Evolutionary conservation across 2,888 invertebrate genomes (phyloP).

Genomic region (Sinodicranocentrus sp.): DNA sequence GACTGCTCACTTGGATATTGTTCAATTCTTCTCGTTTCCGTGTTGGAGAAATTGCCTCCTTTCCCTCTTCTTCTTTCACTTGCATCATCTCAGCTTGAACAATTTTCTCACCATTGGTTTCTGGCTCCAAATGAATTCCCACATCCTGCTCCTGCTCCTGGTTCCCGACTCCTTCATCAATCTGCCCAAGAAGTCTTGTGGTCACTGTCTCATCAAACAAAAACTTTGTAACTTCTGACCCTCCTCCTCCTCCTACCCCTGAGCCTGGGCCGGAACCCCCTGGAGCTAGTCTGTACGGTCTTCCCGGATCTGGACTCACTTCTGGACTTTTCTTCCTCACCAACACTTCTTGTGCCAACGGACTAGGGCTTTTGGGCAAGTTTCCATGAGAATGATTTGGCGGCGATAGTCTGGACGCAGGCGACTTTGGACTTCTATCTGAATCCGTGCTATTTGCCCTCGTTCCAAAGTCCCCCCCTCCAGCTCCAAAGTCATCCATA

Average conservation of each 20-base stretch:
- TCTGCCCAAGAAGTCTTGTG: slow-evolving; percentile 33
- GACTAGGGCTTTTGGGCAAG: slow-evolving; percentile 75
- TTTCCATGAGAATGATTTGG: slow-evolving; percentile 68
- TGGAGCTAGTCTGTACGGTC: slow-evolving; percentile 32
- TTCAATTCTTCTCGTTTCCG: neutral
- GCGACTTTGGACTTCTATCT: slow-evolving; percentile 77
- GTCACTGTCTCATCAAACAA: slow-evolving; percentile 75
- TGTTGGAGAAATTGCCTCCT: no score
- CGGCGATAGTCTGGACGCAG: slow-evolving; percentile 77
- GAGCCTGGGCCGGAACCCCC: slow-evolving; percentile 20
- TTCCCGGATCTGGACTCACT: slow-evolving; percentile 68
- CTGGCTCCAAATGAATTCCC: no score
- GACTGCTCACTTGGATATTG: no score
- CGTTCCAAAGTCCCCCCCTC: slow-evolving; percentile 68
- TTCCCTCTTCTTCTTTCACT: neutral
- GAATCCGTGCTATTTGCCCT: slow-evolving; percentile 77
- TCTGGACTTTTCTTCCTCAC: slow-evolving; percentile 66
- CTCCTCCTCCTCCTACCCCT: neutral
- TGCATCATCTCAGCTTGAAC: neutral
- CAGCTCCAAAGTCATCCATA: slow-evolving; percentile 77
- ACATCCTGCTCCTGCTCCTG: no score
- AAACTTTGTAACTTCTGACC: slow-evolving; percentile 70
- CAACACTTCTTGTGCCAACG: slow-evolving; percentile 73
- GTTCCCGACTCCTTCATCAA: neutral
- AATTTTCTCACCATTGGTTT: no score